phyloP scores from a whole-genome alignment of 2,113 vertebrate species.

The Gulo gulo region DNA sequence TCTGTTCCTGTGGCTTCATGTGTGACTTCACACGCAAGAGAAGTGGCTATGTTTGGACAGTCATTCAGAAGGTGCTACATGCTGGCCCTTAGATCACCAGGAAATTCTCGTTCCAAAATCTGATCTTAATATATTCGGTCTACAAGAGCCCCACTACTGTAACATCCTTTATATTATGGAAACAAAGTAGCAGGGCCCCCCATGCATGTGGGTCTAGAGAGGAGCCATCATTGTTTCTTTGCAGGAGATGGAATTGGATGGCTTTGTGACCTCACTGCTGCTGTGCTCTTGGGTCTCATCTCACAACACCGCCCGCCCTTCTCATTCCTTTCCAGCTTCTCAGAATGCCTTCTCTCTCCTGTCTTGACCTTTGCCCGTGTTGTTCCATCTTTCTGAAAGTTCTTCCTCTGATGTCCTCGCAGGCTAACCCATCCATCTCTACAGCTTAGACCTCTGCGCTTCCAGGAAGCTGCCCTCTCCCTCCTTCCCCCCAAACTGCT shows the following conservation, averaged over 20 bases:
- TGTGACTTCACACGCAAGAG: not conserved
- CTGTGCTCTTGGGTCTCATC: not conserved
- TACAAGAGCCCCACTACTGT: too few relatives aligned
- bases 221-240: not conserved
- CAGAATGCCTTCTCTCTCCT: not conserved
- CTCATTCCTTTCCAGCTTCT: not conserved
- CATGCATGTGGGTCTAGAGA: not conserved
- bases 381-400: not conserved
- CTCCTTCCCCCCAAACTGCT: not conserved
- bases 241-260: accelerated
- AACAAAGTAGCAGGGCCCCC: not conserved
- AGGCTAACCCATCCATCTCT: not conserved
- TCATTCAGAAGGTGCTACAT: not conserved
- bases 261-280: not conserved
- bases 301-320: accelerated
- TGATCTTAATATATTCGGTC: not conserved
- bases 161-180: not conserved
- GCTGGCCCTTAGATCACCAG: not conserved
- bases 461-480: not conserved
- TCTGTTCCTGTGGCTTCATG: accelerated
- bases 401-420: not conserved
- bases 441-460: too few relatives aligned
- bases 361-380: not conserved
- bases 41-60: too few relatives aligned
- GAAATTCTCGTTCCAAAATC: not conserved